Base-by-base conservation (phyloP, 2,797 vertebrate genomes). In the Mus minutoides region DNA sequence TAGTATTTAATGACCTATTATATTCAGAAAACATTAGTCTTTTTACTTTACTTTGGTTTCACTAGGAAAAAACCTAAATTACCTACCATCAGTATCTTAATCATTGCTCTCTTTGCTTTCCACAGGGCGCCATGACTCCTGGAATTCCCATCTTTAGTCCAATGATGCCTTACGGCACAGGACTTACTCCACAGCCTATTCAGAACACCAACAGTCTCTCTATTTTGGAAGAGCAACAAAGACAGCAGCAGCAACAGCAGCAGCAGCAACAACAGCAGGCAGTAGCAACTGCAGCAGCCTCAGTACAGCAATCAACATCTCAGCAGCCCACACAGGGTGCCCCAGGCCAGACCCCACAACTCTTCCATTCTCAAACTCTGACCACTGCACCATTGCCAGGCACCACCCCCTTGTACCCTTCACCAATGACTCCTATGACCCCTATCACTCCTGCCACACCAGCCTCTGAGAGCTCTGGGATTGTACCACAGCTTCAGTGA, bases 141-240 rank as follows among this genome's bases (percentile, higher is more conserved):
- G 99, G 99, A 75, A 98, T 99, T 92, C 99, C 99, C 0, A 99
- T 99, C 76, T 99, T 99, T 96, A 99, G 99, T 98, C 99, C 99
- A 0, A 99, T 99, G 99, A 99, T 99, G 99, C 99, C 99, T 0
- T 99, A 99, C 24, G 99, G 99, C 97, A 99, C 99, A 2, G 99
- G 99, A 75, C 99, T 99, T 95, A 99, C 99, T 0, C 99, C 99
- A 0, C 99, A 99, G 97, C 99, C 99, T 49, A 99, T 99, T 89
- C 99, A 99, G 97, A 99, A 98, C 98, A 99, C 99, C 97, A 99
- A 99, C 97, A 99, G 99, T 88, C 97, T 99, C 85, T 99, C 99
- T 37, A 98, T 99, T 83, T 94, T 99, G 86, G 99, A 99, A 97
- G 99, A 99, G 54, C 99, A 99, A 94, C 99, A 99, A 96, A 98